phyloP scores from a whole-genome alignment of 2,888 invertebrate species.

The Tetropium fuscum region DNA sequence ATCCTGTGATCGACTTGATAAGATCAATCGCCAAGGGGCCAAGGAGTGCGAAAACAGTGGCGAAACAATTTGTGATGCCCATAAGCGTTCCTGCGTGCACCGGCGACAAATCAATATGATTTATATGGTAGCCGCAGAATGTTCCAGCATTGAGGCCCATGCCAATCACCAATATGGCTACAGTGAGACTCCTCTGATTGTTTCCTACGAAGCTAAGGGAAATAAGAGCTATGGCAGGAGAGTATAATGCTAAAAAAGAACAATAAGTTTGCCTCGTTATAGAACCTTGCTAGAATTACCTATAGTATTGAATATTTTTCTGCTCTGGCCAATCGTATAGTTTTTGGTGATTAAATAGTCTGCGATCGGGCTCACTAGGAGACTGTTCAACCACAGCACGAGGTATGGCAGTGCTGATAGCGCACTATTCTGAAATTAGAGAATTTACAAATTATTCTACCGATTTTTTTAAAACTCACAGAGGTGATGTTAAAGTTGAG shows the following conservation, averaged over 20 bases:
- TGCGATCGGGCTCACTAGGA: constrained; percentile 76
- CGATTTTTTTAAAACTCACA: too few relatives aligned
- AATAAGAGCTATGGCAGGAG: constrained; percentile 77
- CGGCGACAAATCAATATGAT: constrained; percentile 85
- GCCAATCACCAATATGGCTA: constrained; percentile 76
- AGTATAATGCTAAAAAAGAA: constrained; percentile 63
- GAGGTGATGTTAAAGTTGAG: constrained; percentile 78
- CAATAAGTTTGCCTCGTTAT: too few relatives aligned
- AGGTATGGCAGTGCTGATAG: constrained; percentile 80
- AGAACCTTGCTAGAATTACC: too few relatives aligned
- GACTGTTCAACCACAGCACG: constrained; percentile 77
- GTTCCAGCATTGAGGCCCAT: constrained; percentile 82
- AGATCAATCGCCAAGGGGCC: constrained; percentile 78
- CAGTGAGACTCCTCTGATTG: constrained; percentile 72
- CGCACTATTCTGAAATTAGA: constrained; percentile 70
- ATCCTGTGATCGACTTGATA: constrained; percentile 63
- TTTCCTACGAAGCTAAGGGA: constrained; percentile 68
- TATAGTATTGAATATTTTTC: constrained; percentile 73
- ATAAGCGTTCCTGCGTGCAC: constrained; percentile 85
- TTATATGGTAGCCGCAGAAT: constrained; percentile 80
- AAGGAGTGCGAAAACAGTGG: constrained; percentile 80
- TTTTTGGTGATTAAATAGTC: constrained; percentile 71
- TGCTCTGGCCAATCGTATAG: constrained; percentile 53
- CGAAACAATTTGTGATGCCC: constrained; percentile 82
- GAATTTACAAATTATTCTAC: too few relatives aligned